These are phyloP conservation scores for Pomacea maculata DNA, from an alignment of 1,140 invertebrate species.

Conservation along the genomic window DNA sequence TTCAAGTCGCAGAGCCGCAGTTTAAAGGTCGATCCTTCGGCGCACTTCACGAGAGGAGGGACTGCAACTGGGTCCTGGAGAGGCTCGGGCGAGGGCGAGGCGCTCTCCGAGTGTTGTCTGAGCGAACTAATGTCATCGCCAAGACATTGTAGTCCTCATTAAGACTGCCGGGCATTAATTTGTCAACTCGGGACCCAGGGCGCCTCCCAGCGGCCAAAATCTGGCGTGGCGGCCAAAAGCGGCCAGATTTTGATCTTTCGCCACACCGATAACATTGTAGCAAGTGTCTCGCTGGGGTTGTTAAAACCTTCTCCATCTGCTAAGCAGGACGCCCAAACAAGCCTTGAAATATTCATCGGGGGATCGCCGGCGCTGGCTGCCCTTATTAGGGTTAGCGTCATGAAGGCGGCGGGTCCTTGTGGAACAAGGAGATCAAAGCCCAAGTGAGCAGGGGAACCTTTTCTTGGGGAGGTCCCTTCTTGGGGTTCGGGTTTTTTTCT, in stretches of 20 bases:
- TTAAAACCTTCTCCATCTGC: conserved; percentile 24
- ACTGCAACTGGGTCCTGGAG: no score
- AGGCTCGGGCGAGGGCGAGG: no score
- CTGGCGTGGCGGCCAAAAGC: not conserved
- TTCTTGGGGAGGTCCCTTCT: no score
- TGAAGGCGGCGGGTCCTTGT: not conserved
- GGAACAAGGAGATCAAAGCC: no score
- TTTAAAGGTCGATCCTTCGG: no score
- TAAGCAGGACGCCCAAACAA: conserved; percentile 17
- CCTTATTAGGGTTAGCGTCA: conserved; percentile 23
- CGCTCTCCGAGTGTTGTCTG: no score
- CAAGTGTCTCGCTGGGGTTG: conserved; percentile 16
- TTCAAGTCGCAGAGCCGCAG: not conserved
- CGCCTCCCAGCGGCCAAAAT: conserved; percentile 3
- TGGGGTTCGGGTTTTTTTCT: no score
- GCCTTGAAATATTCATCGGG: conserved; percentile 21
- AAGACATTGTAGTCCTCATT: conserved; percentile 22
- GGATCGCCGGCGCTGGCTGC: not conserved
- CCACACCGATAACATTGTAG: conserved; percentile 23
- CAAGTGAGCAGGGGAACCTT: no score
- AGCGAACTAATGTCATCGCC: conserved; percentile 9
- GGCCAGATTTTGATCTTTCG: conserved; percentile 21
- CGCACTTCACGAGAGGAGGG: no score
- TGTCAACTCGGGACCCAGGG: conserved; percentile 19
- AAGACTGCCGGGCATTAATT: conserved; percentile 20